phyloP scores from a whole-genome alignment of 2,888 invertebrate species.

The Hyposoter didymator region DNA sequence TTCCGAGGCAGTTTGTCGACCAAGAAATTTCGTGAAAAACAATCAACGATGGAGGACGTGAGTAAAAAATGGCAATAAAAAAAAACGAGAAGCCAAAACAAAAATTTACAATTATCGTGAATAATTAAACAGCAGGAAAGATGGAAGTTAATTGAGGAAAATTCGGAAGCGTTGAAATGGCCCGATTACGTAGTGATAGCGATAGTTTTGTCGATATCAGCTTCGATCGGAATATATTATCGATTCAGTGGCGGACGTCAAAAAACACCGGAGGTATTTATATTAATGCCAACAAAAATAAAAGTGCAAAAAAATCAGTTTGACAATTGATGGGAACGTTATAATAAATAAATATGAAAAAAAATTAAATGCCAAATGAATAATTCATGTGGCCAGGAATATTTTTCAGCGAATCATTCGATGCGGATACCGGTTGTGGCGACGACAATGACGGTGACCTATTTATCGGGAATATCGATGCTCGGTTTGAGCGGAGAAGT shows the following conservation, averaged over 20 bases:
- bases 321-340: too few species aligned
- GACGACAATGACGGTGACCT: conserved; percentile 96
- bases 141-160: conserved; percentile 34
- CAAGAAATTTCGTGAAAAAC: not conserved
- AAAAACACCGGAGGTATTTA: conserved; percentile 90
- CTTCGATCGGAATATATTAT: conserved; percentile 93
- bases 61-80: not conserved
- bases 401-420: conserved; percentile 92
- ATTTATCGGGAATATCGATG: conserved; percentile 95
- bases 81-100: too few species aligned
- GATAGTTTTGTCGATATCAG: conserved; percentile 89
- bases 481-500: conserved; percentile 95
- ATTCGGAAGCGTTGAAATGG: conserved; percentile 73
- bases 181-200: conserved; percentile 92
- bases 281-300: not conserved
- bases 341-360: not conserved
- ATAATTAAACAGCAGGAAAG: too few species aligned
- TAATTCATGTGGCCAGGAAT: conserved; percentile 87
- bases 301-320: not conserved
- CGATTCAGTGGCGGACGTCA: conserved; percentile 94
- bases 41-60: not conserved
- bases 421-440: conserved; percentile 93
- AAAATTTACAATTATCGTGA: too few species aligned
- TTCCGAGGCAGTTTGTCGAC: not conserved
- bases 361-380: not conserved